Conservation (phyloP, 1,140 invertebrate species). For the Drosophila mauritiana region DNA sequence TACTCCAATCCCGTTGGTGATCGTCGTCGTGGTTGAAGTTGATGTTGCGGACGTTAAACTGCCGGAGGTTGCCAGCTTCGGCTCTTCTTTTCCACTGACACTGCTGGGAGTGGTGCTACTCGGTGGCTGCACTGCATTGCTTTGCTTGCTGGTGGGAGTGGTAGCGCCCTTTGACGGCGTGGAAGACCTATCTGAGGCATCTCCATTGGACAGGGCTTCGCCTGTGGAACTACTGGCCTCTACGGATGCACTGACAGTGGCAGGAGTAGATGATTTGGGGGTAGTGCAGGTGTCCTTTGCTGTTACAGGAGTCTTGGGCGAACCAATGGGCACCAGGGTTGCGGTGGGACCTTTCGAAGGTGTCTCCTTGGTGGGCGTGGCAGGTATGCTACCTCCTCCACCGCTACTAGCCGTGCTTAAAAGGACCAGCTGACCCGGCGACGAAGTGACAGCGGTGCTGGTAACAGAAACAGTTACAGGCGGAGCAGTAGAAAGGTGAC, state of each 20-base stretch:
- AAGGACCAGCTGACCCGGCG: conserved; percentile 47
- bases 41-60: conserved; percentile 62
- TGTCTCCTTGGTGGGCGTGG: conserved; percentile 62
- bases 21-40: conserved; percentile 52
- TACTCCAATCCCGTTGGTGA: conserved; percentile 35
- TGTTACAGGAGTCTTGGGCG: conserved; percentile 27
- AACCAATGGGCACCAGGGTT: conserved; percentile 84
- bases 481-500: conserved; percentile 50
- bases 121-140: conserved; percentile 55
- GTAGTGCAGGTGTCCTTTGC: conserved; percentile 26
- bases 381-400: not conserved
- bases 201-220: conserved; percentile 50
- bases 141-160: conserved; percentile 67
- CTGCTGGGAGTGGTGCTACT: conserved; percentile 65
- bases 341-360: conserved; percentile 28
- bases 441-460: conserved; percentile 32
- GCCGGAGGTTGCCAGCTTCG: conserved; percentile 62
- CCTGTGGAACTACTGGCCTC: conserved; percentile 61
- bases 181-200: conserved; percentile 51
- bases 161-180: conserved; percentile 77
- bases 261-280: conserved; percentile 10
- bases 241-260: conserved; percentile 15
- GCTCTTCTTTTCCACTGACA: conserved; percentile 55
- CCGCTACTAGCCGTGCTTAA: conserved; percentile 39
- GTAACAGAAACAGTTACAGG: conserved; percentile 47